phyloP scores from a whole-genome alignment of 2,797 vertebrate genomes.

The Pelodytes ibericus region DNA sequence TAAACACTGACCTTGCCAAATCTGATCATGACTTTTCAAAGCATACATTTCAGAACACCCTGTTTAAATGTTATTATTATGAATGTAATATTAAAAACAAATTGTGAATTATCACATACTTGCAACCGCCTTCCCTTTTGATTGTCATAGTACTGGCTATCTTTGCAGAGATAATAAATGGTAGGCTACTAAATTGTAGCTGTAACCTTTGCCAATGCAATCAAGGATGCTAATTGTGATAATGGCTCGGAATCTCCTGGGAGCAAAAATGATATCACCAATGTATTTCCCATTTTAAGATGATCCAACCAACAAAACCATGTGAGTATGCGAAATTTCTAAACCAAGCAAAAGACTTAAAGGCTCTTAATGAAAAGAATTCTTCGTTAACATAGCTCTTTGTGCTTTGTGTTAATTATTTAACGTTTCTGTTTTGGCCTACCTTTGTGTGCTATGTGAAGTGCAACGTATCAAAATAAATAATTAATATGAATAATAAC shows the following conservation, averaged over 20 bases:
- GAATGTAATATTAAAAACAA: slow-evolving; percentile 34
- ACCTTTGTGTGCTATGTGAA: slow-evolving; percentile 51
- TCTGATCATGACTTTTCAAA: slow-evolving; percentile 39
- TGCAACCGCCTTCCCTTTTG: slow-evolving; percentile 35
- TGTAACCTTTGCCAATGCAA: slow-evolving; percentile 45
- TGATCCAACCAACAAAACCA: slow-evolving; percentile 31
- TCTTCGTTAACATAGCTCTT: slow-evolving; percentile 24
- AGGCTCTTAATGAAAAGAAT: slow-evolving; percentile 39
- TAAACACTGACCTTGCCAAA: slow-evolving; percentile 26
- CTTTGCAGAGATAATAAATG: slow-evolving; percentile 42
- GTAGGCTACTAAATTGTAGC: slow-evolving; percentile 42
- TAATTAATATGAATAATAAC: slow-evolving; percentile 56
- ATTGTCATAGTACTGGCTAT: slow-evolving; percentile 24
- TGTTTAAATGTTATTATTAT: slow-evolving; percentile 18
- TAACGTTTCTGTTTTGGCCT: slow-evolving; percentile 48
- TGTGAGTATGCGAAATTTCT: slow-evolving; percentile 19
- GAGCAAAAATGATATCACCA: slow-evolving; percentile 49
- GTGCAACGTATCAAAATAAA: slow-evolving; percentile 53
- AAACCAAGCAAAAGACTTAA: slow-evolving; percentile 18
- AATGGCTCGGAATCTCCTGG: slow-evolving; percentile 42
- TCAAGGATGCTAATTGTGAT: slow-evolving; percentile 49
- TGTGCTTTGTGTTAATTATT: slow-evolving; percentile 52
- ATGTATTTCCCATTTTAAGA: slow-evolving; percentile 49
- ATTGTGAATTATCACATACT: slow-evolving; percentile 30
- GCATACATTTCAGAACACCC: slow-evolving; percentile 31